Conservation (phyloP, 2,888 invertebrate genomes). For the Epinotia bilunana region DNA sequence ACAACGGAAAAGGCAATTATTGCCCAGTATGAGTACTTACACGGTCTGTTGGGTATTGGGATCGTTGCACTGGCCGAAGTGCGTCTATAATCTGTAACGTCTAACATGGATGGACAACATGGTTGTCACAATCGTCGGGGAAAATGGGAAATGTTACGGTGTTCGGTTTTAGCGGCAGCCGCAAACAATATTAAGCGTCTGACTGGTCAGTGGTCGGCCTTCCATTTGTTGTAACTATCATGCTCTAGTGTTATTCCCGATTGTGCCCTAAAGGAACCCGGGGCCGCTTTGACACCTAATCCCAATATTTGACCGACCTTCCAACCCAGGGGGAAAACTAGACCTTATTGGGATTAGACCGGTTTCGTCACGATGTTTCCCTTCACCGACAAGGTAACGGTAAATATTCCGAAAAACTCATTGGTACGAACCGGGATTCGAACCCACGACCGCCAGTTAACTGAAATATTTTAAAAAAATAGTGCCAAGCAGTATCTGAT, state of each 20-base stretch:
- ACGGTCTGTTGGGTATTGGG: conserved; percentile 65
- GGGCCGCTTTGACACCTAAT: no score
- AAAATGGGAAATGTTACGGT: conserved; percentile 22
- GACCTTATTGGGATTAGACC: no score
- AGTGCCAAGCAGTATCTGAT: no score
- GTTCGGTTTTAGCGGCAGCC: conserved; percentile 6
- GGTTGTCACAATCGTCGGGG: conserved; percentile 14
- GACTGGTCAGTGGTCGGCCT: neutral
- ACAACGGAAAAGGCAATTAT: conserved; percentile 64
- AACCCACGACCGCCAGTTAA: no score
- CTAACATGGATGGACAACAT: conserved; percentile 11
- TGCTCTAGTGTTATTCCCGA: neutral
- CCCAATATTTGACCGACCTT: no score
- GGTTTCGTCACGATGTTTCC: no score
- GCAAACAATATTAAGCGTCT: neutral
- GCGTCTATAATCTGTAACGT: conserved; percentile 4
- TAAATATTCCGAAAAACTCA: no score
- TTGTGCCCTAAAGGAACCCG: neutral
- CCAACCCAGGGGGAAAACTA: no score
- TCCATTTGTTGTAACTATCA: neutral
- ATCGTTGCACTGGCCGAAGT: conserved; percentile 60
- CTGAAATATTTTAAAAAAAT: no score
- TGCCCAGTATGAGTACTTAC: conserved; percentile 55
- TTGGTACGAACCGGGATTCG: no score
- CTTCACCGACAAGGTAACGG: no score